phyloP scores from a whole-genome alignment of 2,797 vertebrate species.

The Megaceryle alcyon region DNA sequence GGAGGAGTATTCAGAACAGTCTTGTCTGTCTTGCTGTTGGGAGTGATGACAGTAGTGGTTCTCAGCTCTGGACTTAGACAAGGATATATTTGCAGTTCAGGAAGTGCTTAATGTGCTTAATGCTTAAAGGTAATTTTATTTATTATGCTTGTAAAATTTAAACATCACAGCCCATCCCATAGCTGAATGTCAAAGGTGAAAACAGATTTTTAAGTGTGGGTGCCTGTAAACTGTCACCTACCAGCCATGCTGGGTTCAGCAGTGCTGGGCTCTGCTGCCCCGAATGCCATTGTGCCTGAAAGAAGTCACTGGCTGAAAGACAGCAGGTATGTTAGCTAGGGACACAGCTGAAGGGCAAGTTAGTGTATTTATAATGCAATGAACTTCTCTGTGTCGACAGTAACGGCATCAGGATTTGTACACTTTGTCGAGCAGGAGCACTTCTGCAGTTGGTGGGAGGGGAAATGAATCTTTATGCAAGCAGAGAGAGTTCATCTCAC shows the following conservation, averaged over 20 bases:
- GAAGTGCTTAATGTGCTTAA: background rate
- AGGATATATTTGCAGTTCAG: background rate
- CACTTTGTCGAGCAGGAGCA: background rate
- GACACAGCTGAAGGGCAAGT: background rate
- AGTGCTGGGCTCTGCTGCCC: background rate
- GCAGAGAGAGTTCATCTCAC: background rate
- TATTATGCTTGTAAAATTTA: background rate
- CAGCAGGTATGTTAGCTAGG: rapidly evolving
- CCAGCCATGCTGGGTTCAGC: background rate
- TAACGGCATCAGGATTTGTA: background rate
- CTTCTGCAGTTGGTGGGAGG: background rate
- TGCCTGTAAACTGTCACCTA: background rate
- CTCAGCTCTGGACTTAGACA: background rate
- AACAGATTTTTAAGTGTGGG: background rate
- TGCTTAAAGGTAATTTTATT: background rate
- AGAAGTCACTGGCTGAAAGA: no score
- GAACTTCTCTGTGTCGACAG: background rate
- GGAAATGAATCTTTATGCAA: background rate
- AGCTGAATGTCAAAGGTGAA: background rate
- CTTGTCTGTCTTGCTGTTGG: background rate
- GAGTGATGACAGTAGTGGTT: background rate
- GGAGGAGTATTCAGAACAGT: background rate
- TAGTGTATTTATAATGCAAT: no score
- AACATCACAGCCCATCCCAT: background rate
- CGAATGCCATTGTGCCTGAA: background rate